phyloP scores from a whole-genome alignment of 2,888 invertebrate genomes.

The Labia minor region DNA sequence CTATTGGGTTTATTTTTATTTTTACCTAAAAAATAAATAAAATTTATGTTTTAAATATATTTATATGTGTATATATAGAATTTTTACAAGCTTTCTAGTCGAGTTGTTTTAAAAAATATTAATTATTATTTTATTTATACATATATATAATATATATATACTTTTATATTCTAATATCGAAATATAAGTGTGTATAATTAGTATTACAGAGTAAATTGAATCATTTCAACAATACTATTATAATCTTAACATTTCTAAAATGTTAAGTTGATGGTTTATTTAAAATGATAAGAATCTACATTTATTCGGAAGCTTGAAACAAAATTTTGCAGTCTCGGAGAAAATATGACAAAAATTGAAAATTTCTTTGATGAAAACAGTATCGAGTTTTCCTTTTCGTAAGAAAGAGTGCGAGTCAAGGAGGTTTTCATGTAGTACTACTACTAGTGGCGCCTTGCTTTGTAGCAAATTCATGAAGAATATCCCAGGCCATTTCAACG shows the following conservation, averaged over 20 bases:
- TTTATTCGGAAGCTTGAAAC: too few relatives aligned
- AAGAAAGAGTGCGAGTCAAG: slow-evolving; percentile 24
- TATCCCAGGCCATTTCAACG: slow-evolving; percentile 91
- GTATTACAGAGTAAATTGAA: not conserved
- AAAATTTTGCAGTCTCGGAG: too few relatives aligned
- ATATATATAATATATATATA: too few relatives aligned
- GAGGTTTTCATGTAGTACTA: not conserved
- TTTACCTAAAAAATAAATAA: too few relatives aligned
- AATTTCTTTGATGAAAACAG: too few relatives aligned
- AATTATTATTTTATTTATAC: too few relatives aligned
- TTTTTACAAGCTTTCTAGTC: too few relatives aligned
- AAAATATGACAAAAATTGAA: too few relatives aligned
- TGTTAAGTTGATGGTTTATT: not conserved
- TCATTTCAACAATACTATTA: not conserved
- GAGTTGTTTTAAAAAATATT: too few relatives aligned
- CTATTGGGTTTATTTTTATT: too few relatives aligned
- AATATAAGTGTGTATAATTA: not conserved
- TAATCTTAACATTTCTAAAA: slow-evolving; percentile 8
- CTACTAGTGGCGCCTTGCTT: slow-evolving; percentile 35
- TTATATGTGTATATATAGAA: too few relatives aligned
- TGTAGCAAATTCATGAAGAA: slow-evolving; percentile 78
- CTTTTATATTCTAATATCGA: not conserved
- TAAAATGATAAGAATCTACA: not conserved
- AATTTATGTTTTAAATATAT: too few relatives aligned
- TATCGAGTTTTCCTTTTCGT: slow-evolving; percentile 22